These are phyloP conservation scores for Sphenopsis melanotis DNA, from an alignment of 2,797 vertebrate genomes.

Conservation along the genomic window DNA sequence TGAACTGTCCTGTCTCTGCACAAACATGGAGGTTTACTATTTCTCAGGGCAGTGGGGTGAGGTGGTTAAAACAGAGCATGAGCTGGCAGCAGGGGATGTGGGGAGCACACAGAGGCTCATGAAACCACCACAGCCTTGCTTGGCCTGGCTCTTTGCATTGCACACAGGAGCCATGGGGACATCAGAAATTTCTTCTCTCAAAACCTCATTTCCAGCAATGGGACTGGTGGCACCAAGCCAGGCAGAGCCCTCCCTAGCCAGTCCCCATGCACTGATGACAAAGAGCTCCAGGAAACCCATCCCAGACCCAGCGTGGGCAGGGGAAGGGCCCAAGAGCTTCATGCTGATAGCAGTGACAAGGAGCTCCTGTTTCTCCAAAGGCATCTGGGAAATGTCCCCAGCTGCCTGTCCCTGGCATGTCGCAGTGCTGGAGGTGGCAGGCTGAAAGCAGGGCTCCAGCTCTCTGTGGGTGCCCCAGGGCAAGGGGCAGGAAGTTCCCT, in stretches of 20 bases:
- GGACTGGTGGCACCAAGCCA: background rate
- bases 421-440: rapidly evolving
- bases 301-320: background rate
- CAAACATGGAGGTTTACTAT: background rate
- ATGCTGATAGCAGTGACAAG: background rate
- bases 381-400: background rate
- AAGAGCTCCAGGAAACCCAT: background rate
- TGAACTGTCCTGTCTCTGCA: background rate
- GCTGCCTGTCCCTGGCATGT: background rate
- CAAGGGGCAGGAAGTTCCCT: background rate
- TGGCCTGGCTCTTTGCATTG: background rate
- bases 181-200: background rate
- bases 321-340: background rate
- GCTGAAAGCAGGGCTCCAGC: background rate
- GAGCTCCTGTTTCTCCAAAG: background rate
- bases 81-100: background rate
- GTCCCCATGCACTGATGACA: background rate
- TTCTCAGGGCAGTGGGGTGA: background rate
- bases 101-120: background rate
- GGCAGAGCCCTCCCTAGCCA: background rate
- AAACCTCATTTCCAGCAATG: background rate
- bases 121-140: background rate
- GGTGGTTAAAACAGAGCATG: background rate
- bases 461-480: rapidly evolving
- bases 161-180: background rate